Base-by-base conservation (phyloP, 1,140 invertebrate genomes). In the Neocloeon triangulifer region DNA sequence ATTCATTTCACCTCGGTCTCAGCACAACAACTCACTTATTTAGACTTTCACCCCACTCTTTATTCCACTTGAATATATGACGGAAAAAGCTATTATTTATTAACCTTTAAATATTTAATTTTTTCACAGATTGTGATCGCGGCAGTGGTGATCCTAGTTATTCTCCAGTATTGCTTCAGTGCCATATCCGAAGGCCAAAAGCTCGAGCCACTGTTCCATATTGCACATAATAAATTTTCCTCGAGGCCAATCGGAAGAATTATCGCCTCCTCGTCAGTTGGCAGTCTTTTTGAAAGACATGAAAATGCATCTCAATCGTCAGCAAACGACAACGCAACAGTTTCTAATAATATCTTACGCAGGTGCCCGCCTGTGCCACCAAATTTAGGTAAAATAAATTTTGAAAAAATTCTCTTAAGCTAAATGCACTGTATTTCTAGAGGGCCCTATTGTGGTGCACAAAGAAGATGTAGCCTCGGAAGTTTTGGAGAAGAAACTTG, bases 111-210 rank as follows among this genome's bases (percentile, higher is more conserved):
- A n/a, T n/a, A n/a, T n/a, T 5, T 27, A 27, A 27, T 27, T 27
- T 27, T 27, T 15, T 12, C 12, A 7, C 5, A 19, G 13, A 25
- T 38, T n/a, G 22, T 39, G 17, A 29, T 38, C 17, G n/a, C 19
- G 17, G 33, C 17, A 12, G 33, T 34, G 5, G 16, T 34, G 15
- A 47, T 47, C 9, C 46, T 59, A 5, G 51, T 59, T 32, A 47
- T 47, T 25, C 43, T 59, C n/a, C 56, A 59, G 41, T 59, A 57
- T 44, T 42, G 54, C 28, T 46, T 58, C 41, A 57, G 49, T 40
- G 49, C 50, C 19, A 48, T 53, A 30, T 40, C 56, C 36, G 54
- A 59, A 41, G 46, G 52, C 4, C 46, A 41, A 10, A 53, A 51
- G 12, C 50, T 56, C 38, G 55, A 57, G 39, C 55, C 53, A 10